Conservation (phyloP, 2,113 vertebrate genomes). For the Procavia capensis region DNA sequence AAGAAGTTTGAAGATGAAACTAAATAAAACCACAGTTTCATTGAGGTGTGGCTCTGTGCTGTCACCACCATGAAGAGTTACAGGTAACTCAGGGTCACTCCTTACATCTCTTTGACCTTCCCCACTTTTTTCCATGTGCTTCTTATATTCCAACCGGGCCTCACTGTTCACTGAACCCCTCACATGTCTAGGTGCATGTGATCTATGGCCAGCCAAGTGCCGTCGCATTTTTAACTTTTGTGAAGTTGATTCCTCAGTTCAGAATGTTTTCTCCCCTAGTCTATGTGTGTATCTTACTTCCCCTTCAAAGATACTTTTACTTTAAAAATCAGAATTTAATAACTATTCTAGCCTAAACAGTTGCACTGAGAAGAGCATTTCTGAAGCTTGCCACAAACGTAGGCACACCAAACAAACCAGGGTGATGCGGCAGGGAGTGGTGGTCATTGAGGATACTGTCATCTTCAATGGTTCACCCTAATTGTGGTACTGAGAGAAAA, state of each 20-base stretch:
- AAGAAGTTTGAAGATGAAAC: background rate
- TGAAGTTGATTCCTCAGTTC: background rate
- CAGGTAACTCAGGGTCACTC: background rate
- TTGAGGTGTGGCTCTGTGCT: background rate
- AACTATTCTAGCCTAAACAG: background rate
- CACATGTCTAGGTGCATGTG: background rate
- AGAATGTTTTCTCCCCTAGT: background rate
- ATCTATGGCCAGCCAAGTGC: no score
- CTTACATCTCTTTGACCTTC: background rate
- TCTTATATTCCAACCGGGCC: background rate
- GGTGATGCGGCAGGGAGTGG: background rate
- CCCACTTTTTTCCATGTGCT: background rate
- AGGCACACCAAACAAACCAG: background rate
- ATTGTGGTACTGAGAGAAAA: background rate
- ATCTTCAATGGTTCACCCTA: background rate
- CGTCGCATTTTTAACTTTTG: background rate
- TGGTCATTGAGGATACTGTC: background rate
- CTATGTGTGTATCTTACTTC: background rate
- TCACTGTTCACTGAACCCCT: background rate
- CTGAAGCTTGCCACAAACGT: no score
- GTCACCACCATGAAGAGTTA: background rate
- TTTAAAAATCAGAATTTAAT: background rate
- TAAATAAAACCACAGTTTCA: background rate
- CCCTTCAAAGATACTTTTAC: background rate
- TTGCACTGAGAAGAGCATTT: background rate